These are phyloP conservation scores for Aleiodes sp. DNA, from an alignment of 1,140 invertebrate genomes.

Conservation along the genomic window DNA sequence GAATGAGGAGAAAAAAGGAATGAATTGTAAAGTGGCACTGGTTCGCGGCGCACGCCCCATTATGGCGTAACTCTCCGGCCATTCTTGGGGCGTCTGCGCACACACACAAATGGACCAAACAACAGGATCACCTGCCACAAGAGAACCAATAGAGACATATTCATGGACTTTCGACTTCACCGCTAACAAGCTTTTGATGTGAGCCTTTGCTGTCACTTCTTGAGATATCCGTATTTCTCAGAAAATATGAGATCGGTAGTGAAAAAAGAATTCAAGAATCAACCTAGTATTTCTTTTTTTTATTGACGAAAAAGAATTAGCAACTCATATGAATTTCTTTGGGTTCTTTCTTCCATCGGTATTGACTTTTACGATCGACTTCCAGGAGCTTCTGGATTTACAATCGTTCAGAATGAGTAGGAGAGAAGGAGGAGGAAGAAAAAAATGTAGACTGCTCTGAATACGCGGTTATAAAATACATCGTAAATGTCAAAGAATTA, in stretches of 20 bases:
- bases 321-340: neutral
- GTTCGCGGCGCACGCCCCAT: conserved; percentile 35
- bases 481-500: conserved; percentile 44
- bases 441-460: neutral
- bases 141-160: conserved; percentile 22
- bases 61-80: conserved; percentile 31
- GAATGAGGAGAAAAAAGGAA: conserved; percentile 13
- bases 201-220: conserved; percentile 38
- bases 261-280: no score
- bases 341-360: neutral
- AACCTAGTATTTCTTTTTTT: no score
- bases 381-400: conserved; percentile 1
- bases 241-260: neutral
- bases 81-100: conserved; percentile 25
- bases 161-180: conserved; percentile 23
- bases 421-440: no score
- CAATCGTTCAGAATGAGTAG: no score
- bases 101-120: conserved; percentile 26
- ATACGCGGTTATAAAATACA: conserved; percentile 35
- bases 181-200: conserved; percentile 40
- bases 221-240: conserved; percentile 26
- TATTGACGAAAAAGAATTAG: no score
- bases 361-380: conserved; percentile 9
- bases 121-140: conserved; percentile 37
- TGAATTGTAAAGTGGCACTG: conserved; percentile 23